These are phyloP conservation scores for Rhodinocichla rosea DNA, from an alignment of 2,113 vertebrate genomes.

Conservation along the genomic window DNA sequence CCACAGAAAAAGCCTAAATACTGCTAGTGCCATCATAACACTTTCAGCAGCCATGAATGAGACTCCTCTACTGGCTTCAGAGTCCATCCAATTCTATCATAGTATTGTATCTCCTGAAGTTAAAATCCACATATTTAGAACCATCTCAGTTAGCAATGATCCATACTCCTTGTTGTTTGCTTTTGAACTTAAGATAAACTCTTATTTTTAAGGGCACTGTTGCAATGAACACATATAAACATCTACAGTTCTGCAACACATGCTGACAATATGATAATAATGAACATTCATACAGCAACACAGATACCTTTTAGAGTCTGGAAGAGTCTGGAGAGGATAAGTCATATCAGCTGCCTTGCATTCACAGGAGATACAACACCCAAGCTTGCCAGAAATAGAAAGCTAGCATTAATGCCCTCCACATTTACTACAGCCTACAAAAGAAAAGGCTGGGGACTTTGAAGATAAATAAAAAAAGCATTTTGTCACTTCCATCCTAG, in stretches of 20 bases:
- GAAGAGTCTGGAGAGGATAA: background rate
- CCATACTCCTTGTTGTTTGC: background rate
- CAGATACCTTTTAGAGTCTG: background rate
- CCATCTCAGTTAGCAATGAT: background rate
- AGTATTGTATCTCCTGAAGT: background rate
- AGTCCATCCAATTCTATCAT: background rate
- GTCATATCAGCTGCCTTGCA: background rate
- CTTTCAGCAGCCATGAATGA: background rate
- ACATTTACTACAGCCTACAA: background rate
- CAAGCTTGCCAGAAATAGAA: background rate
- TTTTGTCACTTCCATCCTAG: background rate
- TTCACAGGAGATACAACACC: background rate
- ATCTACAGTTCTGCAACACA: background rate
- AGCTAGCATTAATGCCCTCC: background rate
- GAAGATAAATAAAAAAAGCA: background rate
- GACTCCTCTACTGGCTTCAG: background rate
- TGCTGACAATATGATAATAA: background rate
- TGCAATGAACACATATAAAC: background rate
- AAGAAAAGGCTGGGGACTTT: background rate
- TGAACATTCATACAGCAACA: background rate
- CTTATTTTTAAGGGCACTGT: background rate
- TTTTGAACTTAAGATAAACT: background rate
- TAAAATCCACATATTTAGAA: background rate
- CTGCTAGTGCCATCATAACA: background rate
- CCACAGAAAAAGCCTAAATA: background rate